Evolutionary conservation across 2,113 vertebrate species (phyloP).

Genomic region (Bolborhynchus lineola): DNA sequence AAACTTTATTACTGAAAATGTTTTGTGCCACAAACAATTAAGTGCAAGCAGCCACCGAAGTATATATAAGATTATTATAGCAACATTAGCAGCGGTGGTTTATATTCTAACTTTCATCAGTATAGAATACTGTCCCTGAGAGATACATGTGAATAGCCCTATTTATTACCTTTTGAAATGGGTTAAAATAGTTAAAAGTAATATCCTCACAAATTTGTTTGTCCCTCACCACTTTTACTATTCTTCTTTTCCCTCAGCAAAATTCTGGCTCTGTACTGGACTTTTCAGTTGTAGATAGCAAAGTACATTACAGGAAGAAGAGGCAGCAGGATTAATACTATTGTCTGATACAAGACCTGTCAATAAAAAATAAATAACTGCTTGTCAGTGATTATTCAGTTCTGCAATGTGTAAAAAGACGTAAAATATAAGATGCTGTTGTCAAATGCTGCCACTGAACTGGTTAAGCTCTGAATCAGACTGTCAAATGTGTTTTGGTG

Average conservation of each 20-base stretch:
- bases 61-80: not conserved
- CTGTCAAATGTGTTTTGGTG: not conserved
- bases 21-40: not conserved
- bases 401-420: not conserved
- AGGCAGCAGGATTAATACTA: not conserved
- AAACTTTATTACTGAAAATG: not conserved
- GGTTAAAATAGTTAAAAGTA: constrained; percentile 3
- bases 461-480: not conserved
- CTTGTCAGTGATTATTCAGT: not conserved
- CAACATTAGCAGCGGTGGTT: not conserved
- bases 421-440: not conserved
- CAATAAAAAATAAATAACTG: not conserved
- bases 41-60: not conserved
- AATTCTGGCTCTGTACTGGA: not conserved
- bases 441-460: not conserved
- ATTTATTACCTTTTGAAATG: constrained; percentile 27
- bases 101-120: not conserved
- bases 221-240: not conserved
- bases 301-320: not conserved
- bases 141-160: not conserved
- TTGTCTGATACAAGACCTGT: not conserved
- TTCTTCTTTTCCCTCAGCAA: not conserved
- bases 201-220: constrained; percentile 6
- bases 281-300: not conserved
- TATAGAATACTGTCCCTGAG: not conserved